Evolutionary conservation across 1,140 invertebrate species (phyloP).

Genomic region (Drosophila tsacasi): DNA sequence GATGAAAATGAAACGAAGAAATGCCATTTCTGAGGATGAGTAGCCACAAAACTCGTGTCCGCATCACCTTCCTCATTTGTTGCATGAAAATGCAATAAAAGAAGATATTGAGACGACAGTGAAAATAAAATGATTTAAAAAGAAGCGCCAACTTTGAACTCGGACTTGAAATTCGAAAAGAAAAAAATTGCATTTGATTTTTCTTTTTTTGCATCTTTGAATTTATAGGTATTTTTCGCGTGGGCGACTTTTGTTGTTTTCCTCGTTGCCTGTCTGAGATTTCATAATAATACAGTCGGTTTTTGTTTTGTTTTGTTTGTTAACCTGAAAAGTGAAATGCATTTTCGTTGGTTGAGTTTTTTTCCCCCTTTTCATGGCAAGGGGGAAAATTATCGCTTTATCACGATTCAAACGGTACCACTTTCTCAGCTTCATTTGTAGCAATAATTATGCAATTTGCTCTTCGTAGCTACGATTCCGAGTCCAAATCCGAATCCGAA

Average conservation of each 20-base stretch:
- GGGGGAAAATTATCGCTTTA: slow-evolving; percentile 78
- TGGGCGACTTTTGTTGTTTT: slow-evolving; percentile 59
- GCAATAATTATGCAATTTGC: slow-evolving; percentile 83
- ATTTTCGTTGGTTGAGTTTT: slow-evolving; percentile 45
- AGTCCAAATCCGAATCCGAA: slow-evolving; percentile 11
- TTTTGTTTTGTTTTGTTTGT: slow-evolving; percentile 66
- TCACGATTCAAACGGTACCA: slow-evolving; percentile 83
- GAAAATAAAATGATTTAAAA: slow-evolving; percentile 71
- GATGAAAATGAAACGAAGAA: slow-evolving; percentile 44
- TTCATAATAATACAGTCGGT: slow-evolving; percentile 59
- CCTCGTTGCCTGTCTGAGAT: slow-evolving; percentile 34
- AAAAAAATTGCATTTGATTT: slow-evolving; percentile 12
- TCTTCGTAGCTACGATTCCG: slow-evolving; percentile 43
- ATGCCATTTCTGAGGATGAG: slow-evolving; percentile 42
- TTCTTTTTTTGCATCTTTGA: slow-evolving; percentile 25
- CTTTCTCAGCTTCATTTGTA: slow-evolving; percentile 82
- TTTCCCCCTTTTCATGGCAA: slow-evolving; percentile 6
- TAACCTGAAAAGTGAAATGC: slow-evolving; percentile 77
- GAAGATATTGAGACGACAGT: slow-evolving; percentile 30
- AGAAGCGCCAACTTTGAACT: slow-evolving; percentile 73
- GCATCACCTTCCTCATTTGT: slow-evolving; percentile 43
- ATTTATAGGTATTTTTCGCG: slow-evolving; percentile 61
- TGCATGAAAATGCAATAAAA: slow-evolving; percentile 59
- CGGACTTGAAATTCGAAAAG: slow-evolving; percentile 49
- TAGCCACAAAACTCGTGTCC: slow-evolving; percentile 44